phyloP scores from a whole-genome alignment of 2,113 vertebrate species.

The Pseudopodoces humilis region DNA sequence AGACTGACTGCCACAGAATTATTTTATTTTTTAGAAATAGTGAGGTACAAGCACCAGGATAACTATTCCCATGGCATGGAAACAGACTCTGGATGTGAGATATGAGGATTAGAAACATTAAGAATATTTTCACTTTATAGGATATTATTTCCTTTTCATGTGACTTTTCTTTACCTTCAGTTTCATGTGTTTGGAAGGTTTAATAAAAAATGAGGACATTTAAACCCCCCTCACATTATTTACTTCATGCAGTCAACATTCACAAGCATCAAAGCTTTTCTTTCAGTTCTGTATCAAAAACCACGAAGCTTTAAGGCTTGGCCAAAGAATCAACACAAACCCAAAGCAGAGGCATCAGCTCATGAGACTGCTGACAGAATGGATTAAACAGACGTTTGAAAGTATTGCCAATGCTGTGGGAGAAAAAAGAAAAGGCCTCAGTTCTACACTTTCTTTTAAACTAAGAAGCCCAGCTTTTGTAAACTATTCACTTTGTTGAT shows the following conservation, averaged over 20 bases:
- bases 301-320: slow-evolving; percentile 22
- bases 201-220: slow-evolving; percentile 19
- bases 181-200: slow-evolving; percentile 38
- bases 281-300: slow-evolving; percentile 43
- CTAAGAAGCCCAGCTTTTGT: neutral
- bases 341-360: slow-evolving; percentile 22
- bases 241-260: slow-evolving; percentile 20
- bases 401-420: neutral
- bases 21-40: slow-evolving; percentile 3
- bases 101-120: slow-evolving; percentile 13
- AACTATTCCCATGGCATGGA: neutral
- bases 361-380: neutral
- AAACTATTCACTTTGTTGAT: neutral
- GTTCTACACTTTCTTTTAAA: neutral
- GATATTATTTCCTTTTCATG: slow-evolving; percentile 13
- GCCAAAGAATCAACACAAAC: neutral
- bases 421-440: neutral
- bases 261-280: slow-evolving; percentile 49
- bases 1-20: neutral
- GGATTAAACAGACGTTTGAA: slow-evolving; percentile 47
- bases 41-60: neutral
- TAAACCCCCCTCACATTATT: neutral
- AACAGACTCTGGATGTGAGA: neutral
- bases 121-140: neutral
- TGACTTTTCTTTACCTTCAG: slow-evolving; percentile 15